Evolutionary conservation across 64 coral and sea anemone species (phyloP).

Genomic region (Montipora cactus): DNA sequence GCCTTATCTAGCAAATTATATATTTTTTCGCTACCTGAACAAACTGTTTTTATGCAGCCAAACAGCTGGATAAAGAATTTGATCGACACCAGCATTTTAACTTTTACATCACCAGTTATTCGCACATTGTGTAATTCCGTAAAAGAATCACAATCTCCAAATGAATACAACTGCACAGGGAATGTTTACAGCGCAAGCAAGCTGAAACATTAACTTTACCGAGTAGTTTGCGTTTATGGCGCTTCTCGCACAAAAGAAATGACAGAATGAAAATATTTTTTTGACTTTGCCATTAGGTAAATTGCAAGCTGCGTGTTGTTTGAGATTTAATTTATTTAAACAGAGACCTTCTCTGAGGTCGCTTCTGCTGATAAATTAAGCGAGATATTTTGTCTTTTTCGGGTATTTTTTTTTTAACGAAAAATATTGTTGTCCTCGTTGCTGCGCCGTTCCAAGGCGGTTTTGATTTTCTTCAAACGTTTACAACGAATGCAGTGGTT

Average conservation of each 20-base stretch:
- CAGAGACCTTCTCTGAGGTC: conserved; percentile 1
- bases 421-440: not conserved
- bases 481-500: not conserved
- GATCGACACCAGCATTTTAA: conserved; percentile 44
- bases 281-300: conserved; percentile 32
- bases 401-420: not conserved
- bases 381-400: conserved; percentile 14
- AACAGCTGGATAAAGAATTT: conserved; percentile 48
- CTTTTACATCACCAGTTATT: conserved; percentile 53
- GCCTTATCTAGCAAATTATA: conserved; percentile 58
- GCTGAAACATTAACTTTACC: not conserved
- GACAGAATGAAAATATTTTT: conserved; percentile 8
- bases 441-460: not conserved
- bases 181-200: not conserved
- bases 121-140: conserved; percentile 26
- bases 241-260: not conserved
- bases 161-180: not conserved
- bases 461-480: not conserved
- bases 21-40: conserved; percentile 52
- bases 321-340: conserved; percentile 38
- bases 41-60: conserved; percentile 34
- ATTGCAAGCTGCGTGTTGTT: conserved; percentile 40
- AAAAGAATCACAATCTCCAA: conserved; percentile 18
- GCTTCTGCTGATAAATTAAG: not conserved
- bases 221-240: not conserved